Conservation (phyloP, 2,888 invertebrate species). For the Keiferia lycopersicella region DNA sequence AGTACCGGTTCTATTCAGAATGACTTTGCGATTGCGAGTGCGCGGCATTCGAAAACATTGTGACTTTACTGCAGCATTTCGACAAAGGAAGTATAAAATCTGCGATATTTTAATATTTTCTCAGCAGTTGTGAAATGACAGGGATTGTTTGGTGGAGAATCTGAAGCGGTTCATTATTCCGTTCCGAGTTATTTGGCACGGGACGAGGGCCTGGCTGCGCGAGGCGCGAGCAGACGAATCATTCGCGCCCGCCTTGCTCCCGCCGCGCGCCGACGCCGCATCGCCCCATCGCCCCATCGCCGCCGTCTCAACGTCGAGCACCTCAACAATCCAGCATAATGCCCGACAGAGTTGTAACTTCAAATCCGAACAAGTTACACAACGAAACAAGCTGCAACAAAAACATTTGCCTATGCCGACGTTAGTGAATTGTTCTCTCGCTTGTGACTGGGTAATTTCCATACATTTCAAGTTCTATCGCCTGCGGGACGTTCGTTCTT, state of each 20-base stretch:
- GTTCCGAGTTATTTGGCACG: slow-evolving; percentile 69
- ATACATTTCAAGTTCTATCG: slow-evolving; percentile 82
- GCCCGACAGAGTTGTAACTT: slow-evolving; percentile 53
- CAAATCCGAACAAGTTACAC: slow-evolving; percentile 65
- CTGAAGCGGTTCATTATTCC: slow-evolving; percentile 66
- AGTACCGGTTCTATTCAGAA: not conserved
- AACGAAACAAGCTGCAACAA: slow-evolving; percentile 77
- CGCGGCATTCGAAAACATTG: slow-evolving; percentile 11
- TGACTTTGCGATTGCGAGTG: not conserved
- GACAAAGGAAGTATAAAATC: slow-evolving; percentile 43
- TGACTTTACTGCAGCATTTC: slow-evolving; percentile 35
- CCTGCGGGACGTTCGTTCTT: slow-evolving; percentile 82
- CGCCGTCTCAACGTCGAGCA: slow-evolving; percentile 35
- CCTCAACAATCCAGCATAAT: slow-evolving; percentile 42
- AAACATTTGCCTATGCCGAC: slow-evolving; percentile 79
- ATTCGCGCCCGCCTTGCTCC: slow-evolving; percentile 46
- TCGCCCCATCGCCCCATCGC: slow-evolving; percentile 41
- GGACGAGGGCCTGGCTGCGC: slow-evolving; percentile 56
- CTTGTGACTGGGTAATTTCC: slow-evolving; percentile 81
- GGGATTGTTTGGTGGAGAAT: slow-evolving; percentile 63
- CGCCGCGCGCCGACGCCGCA: slow-evolving; percentile 37
- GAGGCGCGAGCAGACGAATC: slow-evolving; percentile 54
- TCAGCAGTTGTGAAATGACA: slow-evolving; percentile 56
- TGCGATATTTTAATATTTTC: slow-evolving; percentile 56
- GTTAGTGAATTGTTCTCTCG: slow-evolving; percentile 81